These are phyloP conservation scores for Bucco capensis DNA, from an alignment of 2,113 vertebrate genomes.

Conservation along the genomic window DNA sequence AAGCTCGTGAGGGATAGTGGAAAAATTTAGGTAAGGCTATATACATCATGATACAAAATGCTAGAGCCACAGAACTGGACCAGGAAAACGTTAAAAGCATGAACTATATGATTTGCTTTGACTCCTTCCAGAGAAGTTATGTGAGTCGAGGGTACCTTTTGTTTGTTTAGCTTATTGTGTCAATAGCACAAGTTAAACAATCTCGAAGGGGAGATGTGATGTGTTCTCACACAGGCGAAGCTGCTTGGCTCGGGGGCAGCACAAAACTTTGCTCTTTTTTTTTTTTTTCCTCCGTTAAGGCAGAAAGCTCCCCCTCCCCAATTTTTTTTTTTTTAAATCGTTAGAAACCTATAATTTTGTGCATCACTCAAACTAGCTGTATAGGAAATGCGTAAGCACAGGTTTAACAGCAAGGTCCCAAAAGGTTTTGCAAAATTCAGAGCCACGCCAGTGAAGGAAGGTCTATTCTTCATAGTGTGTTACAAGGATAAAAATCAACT, in stretches of 20 bases:
- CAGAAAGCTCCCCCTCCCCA: conserved; percentile 41
- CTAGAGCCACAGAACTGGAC: background rate
- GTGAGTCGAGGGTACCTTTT: background rate
- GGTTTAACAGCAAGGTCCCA: conserved; percentile 72
- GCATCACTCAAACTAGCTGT: conserved; percentile 72
- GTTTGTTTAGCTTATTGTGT: conserved; percentile 46
- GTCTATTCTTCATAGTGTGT: conserved; percentile 67
- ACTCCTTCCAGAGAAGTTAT: conserved; percentile 13
- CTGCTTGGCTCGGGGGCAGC: conserved; percentile 1
- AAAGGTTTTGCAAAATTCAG: conserved; percentile 74
- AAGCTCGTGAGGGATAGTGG: background rate
- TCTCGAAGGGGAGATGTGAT: background rate
- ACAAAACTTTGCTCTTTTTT: background rate
- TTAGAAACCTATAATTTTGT: conserved; percentile 75
- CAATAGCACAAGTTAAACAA: conserved; percentile 22
- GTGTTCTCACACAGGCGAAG: background rate
- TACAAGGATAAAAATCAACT: conserved; percentile 71
- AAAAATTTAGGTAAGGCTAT: background rate
- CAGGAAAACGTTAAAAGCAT: background rate
- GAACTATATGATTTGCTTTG: background rate
- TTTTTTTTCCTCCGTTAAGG: background rate
- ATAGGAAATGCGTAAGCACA: conserved; percentile 74
- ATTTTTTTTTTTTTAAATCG: conserved; percentile 41
- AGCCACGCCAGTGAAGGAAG: conserved; percentile 62
- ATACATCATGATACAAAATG: background rate